phyloP scores from a whole-genome alignment of 2,888 invertebrate genomes.

The Amphipyra tragopoginis region DNA sequence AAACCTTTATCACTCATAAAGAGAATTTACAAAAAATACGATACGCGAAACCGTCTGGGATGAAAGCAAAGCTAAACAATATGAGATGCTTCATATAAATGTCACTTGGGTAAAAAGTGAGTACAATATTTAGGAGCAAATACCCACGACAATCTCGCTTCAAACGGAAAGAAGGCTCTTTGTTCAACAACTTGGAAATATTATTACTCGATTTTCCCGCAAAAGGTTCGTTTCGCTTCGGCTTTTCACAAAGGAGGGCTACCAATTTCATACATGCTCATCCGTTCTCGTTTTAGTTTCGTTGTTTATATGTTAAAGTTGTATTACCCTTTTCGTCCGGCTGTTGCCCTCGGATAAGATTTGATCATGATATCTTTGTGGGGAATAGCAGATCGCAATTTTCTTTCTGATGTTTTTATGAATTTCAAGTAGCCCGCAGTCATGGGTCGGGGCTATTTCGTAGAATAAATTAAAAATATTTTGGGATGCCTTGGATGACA shows the following conservation, averaged over 20 bases:
- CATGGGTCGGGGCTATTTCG: constrained; percentile 36
- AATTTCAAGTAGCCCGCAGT: constrained; percentile 68
- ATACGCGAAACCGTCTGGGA: constrained; percentile 29
- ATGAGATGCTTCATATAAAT: constrained; percentile 59
- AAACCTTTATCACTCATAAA: constrained; percentile 28
- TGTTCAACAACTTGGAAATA: constrained; percentile 84
- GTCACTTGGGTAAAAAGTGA: constrained; percentile 63
- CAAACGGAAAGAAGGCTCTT: constrained; percentile 73
- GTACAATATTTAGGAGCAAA: constrained; percentile 70
- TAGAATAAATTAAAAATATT: constrained; percentile 52
- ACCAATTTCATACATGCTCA: constrained; percentile 76
- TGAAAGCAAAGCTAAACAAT: constrained; percentile 53
- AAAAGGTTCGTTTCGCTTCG: constrained; percentile 70
- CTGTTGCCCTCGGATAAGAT: constrained; percentile 69
- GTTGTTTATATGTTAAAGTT: constrained; percentile 77
- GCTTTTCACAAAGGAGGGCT: constrained; percentile 70
- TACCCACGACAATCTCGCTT: constrained; percentile 71
- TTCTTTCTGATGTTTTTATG: constrained; percentile 71
- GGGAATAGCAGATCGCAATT: constrained; percentile 65
- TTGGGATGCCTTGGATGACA: background rate
- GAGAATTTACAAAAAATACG: constrained; percentile 38
- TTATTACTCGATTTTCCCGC: constrained; percentile 81
- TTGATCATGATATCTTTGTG: constrained; percentile 64
- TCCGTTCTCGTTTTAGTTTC: constrained; percentile 74
- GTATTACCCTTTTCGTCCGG: constrained; percentile 73